Percentiles rank a stretch among this genome's conserved stretches.
phyloP scores from a whole-genome alignment of 2,113 vertebrate species.

The Semicossyphus pulcher region DNA sequence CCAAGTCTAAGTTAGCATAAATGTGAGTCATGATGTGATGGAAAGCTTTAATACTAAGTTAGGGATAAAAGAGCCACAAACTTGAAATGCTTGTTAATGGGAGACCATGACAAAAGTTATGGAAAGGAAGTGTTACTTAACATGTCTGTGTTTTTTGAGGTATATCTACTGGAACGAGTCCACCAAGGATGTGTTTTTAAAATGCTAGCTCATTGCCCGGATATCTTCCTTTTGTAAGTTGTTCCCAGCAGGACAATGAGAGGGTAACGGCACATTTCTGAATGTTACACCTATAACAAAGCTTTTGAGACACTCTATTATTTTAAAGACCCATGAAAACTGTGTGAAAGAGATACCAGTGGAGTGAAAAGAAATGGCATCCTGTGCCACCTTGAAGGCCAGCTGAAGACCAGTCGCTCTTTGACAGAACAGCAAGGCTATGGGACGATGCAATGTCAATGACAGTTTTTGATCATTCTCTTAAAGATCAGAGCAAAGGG shows the following conservation, averaged over 20 bases:
- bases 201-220: background rate
- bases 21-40: background rate
- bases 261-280: too few relatives aligned
- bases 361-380: background rate
- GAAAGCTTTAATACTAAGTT: conserved; percentile 5
- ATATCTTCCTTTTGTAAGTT: too few relatives aligned
- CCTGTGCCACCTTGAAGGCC: conserved; percentile 87
- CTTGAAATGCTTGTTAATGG: conserved; percentile 27
- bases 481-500: background rate
- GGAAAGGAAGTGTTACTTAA: conserved; percentile 7
- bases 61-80: conserved; percentile 22
- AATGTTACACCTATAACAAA: too few relatives aligned
- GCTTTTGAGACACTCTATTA: too few relatives aligned
- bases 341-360: too few relatives aligned
- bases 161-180: conserved; percentile 26
- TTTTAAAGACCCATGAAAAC: too few relatives aligned
- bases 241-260: too few relatives aligned
- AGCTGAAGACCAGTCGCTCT: conserved; percentile 91
- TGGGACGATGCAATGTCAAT: conserved; percentile 55
- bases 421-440: conserved; percentile 71
- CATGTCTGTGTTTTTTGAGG: conserved; percentile 2
- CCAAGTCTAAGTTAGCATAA: background rate
- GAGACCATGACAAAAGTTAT: conserved; percentile 11
- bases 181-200: conserved; percentile 33
- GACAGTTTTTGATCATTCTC: conserved; percentile 3